Base-by-base conservation (phyloP, 2,797 vertebrate species). In the Hypotaenidia philippensis region DNA sequence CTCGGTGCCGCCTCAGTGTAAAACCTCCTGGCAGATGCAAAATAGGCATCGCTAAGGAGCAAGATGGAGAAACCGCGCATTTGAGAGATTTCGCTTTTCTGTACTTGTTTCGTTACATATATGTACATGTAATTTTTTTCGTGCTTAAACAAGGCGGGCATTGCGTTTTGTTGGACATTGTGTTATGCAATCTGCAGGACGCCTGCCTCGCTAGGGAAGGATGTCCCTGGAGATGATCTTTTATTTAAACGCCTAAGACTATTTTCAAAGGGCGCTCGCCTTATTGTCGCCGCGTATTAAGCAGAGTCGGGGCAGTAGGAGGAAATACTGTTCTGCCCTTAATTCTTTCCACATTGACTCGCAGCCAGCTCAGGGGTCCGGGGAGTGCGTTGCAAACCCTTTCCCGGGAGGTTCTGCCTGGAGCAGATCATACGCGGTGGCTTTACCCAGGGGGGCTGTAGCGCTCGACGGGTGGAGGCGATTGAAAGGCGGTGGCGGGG, bases 1-100 rank as follows among this genome's bases (percentile, higher is more conserved):
- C 81, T 88, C 82, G 27, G 50, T 92, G 78, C 84, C 72, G 94
- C 83, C 87, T 85, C 92, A 34, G 56, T 50, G 49, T 41, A 38
- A 96, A 84, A 63, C 53, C 84, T 87, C 89, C 90, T 22, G 38
- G 96, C 61, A 63, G 78, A 93, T 93, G 95, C 92, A 88, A 93
- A 96, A 84, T 34, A 91, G 69, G 79, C 92, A 90, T 84, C 65
- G 90, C 79, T 77, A 19, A 53, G 44, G 89, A 90, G 83, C 89
- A 40, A 78, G 83, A 87, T 27, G 78, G 88, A 93, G 89, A 89
- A 91, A 60, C 40, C 4, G 31, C 9, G 32, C 88, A 76, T 83
- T 77, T 70, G 49, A 87, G 53, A 59, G 32, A 87, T 88, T 90
- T 90, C 14, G 63, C 83, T 85, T 87, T 91, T 68, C 83, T 83